phyloP scores from a whole-genome alignment of 2,113 vertebrate species.

The Lichenostomus cassidix region DNA sequence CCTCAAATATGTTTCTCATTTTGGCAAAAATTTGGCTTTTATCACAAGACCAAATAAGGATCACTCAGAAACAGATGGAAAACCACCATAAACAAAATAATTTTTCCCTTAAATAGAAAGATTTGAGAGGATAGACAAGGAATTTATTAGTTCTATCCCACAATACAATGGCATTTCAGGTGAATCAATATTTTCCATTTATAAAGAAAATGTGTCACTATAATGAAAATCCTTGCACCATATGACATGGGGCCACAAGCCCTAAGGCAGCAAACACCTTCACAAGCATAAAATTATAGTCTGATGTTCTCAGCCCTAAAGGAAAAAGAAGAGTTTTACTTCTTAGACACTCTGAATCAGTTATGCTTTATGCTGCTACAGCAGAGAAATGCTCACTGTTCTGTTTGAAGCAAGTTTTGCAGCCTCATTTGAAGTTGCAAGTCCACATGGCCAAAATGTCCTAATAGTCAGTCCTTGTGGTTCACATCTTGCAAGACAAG shows the following conservation, averaged over 20 bases:
- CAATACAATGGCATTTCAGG: background rate
- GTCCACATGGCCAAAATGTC: background rate
- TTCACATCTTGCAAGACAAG: background rate
- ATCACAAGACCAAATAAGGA: background rate
- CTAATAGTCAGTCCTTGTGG: background rate
- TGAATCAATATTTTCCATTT: background rate
- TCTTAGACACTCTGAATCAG: background rate
- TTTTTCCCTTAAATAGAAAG: background rate
- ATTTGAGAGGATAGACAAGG: background rate
- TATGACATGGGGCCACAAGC: background rate
- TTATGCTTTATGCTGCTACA: background rate
- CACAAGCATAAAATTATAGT: background rate
- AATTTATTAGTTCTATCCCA: background rate
- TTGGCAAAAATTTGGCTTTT: background rate
- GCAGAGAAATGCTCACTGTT: background rate
- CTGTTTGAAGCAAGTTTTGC: rapidly evolving
- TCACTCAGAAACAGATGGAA: background rate
- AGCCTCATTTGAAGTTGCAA: background rate
- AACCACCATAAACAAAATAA: background rate
- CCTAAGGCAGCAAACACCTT: background rate
- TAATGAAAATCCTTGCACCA: background rate
- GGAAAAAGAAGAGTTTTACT: background rate
- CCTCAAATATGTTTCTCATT: background rate
- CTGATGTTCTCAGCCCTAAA: background rate
- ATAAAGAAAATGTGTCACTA: background rate